These are phyloP conservation scores for Picus viridis DNA, from an alignment of 2,797 vertebrate genomes.

Conservation along the genomic window DNA sequence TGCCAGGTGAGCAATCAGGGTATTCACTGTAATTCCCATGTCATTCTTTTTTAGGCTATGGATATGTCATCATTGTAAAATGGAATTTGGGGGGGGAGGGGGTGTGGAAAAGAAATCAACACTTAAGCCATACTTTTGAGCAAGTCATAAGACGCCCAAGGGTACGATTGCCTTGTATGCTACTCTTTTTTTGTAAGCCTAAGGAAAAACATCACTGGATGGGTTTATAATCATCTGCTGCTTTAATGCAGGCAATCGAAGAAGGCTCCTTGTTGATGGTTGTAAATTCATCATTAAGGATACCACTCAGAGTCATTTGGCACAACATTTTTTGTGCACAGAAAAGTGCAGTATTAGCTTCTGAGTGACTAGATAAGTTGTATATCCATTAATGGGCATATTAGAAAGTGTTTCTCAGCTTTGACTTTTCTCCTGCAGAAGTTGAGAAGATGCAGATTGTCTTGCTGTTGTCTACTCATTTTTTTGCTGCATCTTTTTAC, in stretches of 20 bases:
- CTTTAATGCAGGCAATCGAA: constrained; percentile 62
- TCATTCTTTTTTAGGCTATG: not conserved
- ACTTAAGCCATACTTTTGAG: constrained; percentile 49
- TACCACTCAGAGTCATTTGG: constrained; percentile 70
- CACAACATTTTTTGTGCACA: constrained; percentile 60
- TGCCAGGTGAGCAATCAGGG: constrained; percentile 13
- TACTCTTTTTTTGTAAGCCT: constrained; percentile 46
- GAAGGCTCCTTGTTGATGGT: constrained; percentile 34
- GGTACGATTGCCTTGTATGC: constrained; percentile 14
- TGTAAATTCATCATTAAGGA: constrained; percentile 65
- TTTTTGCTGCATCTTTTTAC: not conserved
- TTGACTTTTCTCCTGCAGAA: not conserved
- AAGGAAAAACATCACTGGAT: constrained; percentile 46
- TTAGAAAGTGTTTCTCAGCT: constrained; percentile 40
- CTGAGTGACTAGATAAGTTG: constrained; percentile 49
- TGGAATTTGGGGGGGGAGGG: not conserved
- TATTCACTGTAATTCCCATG: not conserved
- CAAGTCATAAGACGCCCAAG: constrained; percentile 52
- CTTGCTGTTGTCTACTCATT: constrained; percentile 25
- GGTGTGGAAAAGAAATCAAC: not conserved
- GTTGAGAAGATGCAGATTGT: constrained; percentile 16
- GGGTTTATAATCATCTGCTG: constrained; percentile 31
- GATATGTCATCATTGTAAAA: constrained; percentile 42
- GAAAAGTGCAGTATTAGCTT: constrained; percentile 64
- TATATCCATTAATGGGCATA: constrained; percentile 44